phyloP scores from a whole-genome alignment of 2,797 vertebrate species.

The Cyprinella venusta region DNA sequence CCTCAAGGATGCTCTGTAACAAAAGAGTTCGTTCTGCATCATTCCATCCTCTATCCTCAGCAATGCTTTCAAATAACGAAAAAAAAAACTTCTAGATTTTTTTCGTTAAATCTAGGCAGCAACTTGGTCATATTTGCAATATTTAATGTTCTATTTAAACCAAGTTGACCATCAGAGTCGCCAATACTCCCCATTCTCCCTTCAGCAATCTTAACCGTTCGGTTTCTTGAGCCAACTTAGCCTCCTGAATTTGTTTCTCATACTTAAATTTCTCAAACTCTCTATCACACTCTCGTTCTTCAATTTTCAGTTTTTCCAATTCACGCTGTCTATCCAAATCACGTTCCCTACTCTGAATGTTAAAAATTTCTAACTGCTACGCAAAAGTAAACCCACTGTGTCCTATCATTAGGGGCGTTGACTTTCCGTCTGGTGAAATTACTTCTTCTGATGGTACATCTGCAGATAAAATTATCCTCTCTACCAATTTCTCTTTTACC shows the following conservation, averaged over 20 bases:
- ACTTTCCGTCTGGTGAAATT: background rate
- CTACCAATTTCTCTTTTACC: background rate
- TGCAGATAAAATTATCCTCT: background rate
- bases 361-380: background rate
- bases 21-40: background rate
- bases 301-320: background rate
- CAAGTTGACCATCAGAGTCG: background rate
- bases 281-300: background rate
- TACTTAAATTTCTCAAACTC: background rate
- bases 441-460: background rate
- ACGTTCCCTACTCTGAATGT: background rate
- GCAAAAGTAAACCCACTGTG: background rate
- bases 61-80: background rate
- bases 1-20: background rate
- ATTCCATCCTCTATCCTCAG: background rate
- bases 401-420: background rate
- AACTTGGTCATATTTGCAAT: background rate
- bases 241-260: background rate
- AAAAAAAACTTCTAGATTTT: background rate
- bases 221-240: background rate
- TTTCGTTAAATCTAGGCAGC: background rate
- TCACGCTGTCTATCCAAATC: background rate
- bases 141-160: background rate
- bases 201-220: background rate
- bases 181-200: background rate